Evolutionary conservation across 2,797 vertebrate species (phyloP).

Genomic region (Propithecus deckenii): DNA sequence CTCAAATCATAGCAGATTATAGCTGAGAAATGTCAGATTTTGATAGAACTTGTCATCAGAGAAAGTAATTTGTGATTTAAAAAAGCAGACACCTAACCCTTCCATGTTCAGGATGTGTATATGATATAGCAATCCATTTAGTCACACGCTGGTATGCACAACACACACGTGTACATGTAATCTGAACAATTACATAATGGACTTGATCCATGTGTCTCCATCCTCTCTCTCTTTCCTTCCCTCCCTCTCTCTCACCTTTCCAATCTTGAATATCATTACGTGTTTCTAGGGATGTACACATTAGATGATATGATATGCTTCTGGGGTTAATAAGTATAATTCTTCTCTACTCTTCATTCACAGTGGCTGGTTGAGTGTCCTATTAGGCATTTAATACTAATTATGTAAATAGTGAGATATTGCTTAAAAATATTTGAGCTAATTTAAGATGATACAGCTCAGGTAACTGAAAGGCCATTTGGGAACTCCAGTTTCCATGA

Average conservation of each 20-base stretch:
- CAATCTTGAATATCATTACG: not conserved
- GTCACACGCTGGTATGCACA: not conserved
- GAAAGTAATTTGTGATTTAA: not conserved
- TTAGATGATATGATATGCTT: not conserved
- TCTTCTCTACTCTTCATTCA: not conserved
- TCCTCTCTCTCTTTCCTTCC: not conserved
- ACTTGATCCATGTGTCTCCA: not conserved
- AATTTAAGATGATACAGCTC: not conserved
- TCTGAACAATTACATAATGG: not conserved
- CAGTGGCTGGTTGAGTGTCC: not conserved
- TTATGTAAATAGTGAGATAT: not conserved
- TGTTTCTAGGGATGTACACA: not conserved
- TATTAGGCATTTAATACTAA: not conserved
- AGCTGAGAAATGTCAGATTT: not conserved
- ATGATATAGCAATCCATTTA: not conserved
- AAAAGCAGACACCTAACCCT: not conserved
- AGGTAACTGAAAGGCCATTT: not conserved
- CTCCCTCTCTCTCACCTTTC: not conserved
- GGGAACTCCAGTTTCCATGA: not conserved
- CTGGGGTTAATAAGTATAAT: not conserved
- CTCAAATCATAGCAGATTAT: not conserved
- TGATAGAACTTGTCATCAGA: not conserved
- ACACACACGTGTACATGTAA: rapidly evolving
- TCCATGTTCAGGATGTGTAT: not conserved
- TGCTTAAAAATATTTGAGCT: not conserved